Conservation (phyloP, 2,113 vertebrate genomes). For the Nicator chloris region DNA sequence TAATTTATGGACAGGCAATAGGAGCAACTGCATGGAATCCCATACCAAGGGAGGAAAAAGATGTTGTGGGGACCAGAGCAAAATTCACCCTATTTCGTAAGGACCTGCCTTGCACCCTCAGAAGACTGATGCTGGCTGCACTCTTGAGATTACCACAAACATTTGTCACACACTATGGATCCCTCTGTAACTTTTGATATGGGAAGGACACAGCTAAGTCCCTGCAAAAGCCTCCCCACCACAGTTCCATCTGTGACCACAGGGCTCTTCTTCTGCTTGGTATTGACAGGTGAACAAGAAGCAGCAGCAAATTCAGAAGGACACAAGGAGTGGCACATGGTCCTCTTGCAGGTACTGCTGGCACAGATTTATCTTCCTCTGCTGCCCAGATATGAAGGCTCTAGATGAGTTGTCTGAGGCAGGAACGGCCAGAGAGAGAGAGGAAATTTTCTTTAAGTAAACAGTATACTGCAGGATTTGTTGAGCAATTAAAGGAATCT, state of each 20-base stretch:
- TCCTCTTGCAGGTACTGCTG: not conserved
- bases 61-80: not conserved
- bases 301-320: not conserved
- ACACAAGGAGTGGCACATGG: fast-evolving
- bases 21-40: not conserved
- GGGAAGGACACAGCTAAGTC: not conserved
- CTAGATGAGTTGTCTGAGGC: not conserved
- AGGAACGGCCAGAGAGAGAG: not conserved
- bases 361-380: not conserved
- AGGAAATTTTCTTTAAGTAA: not conserved
- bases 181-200: not conserved
- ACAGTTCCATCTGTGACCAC: not conserved
- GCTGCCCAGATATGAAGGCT: not conserved
- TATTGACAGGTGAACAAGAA: not conserved
- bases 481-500: not conserved
- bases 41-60: not conserved
- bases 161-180: not conserved
- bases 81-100: not conserved
- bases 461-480: not conserved
- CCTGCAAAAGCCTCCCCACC: not conserved
- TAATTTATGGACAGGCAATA: not conserved
- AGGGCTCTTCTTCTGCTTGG: not conserved
- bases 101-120: not conserved
- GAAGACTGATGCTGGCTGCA: not conserved
- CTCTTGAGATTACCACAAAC: not conserved